These are phyloP conservation scores for Acanthacorydalis orientalis DNA, from an alignment of 2,888 invertebrate genomes.

Conservation along the genomic window DNA sequence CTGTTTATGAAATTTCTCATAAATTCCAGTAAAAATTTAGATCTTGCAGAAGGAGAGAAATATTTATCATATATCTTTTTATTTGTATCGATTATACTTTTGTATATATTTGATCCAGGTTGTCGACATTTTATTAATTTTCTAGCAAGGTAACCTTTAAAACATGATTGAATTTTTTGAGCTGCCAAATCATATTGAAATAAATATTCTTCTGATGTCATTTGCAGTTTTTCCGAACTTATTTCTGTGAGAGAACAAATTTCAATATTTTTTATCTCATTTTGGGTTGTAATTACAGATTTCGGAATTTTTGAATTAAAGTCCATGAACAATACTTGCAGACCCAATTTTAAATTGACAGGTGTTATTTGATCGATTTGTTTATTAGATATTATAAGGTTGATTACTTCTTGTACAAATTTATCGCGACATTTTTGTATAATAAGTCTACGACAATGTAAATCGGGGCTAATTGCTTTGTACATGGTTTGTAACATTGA, in stretches of 20 bases:
- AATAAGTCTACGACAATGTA: conserved; percentile 10
- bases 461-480: conserved; percentile 15
- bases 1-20: conserved; percentile 14
- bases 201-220: neutral
- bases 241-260: too few relatives aligned
- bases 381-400: conserved; percentile 6
- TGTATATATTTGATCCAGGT: conserved; percentile 12
- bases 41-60: conserved; percentile 15
- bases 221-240: neutral
- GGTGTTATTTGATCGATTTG: conserved; percentile 2
- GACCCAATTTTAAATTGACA: conserved; percentile 9
- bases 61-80: conserved; percentile 15
- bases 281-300: too few relatives aligned
- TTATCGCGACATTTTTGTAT: conserved; percentile 8
- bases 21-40: conserved; percentile 11
- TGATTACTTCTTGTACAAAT: conserved; percentile 10
- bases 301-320: conserved; percentile 4
- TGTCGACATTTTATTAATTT: conserved; percentile 13
- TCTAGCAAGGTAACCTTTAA: conserved; percentile 16
- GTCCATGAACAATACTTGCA: conserved; percentile 13
- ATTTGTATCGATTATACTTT: conserved; percentile 14
- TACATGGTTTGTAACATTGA: conserved; percentile 14
- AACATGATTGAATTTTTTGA: conserved; percentile 18
- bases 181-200: conserved; percentile 10
- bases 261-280: too few relatives aligned